phyloP scores from a whole-genome alignment of 2,888 invertebrate species.

The Chloromyia formosa region DNA sequence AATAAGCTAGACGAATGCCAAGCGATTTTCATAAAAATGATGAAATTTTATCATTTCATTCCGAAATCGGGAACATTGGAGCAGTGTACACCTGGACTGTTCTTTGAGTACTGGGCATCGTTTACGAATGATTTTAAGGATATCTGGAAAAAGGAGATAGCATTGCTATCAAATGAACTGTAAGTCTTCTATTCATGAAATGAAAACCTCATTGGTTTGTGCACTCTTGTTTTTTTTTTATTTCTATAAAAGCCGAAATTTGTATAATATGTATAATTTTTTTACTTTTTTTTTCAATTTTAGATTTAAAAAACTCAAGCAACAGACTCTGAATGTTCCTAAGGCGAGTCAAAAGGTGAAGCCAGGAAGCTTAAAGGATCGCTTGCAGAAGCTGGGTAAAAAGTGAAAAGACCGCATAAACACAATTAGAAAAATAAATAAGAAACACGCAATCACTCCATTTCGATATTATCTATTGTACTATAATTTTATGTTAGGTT shows the following conservation, averaged over 20 bases:
- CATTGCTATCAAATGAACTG: constrained; percentile 84
- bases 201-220: too few relatives aligned
- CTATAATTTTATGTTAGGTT: not conserved
- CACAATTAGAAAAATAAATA: not conserved
- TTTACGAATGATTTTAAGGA: constrained; percentile 95
- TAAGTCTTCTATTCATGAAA: constrained; percentile 62
- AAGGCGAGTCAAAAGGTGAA: constrained; percentile 58
- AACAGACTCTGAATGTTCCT: constrained; percentile 55
- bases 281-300: constrained; percentile 27
- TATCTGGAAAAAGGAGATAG: constrained; percentile 92
- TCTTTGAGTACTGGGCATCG: constrained; percentile 87
- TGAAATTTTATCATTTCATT: constrained; percentile 87
- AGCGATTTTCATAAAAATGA: constrained; percentile 77
- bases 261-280: not conserved
- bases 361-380: constrained; percentile 61
- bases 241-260: not conserved
- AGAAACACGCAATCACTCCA: not conserved
- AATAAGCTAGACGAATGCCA: constrained; percentile 84
- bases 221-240: not conserved
- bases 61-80: constrained; percentile 78
- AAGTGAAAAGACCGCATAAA: constrained; percentile 51
- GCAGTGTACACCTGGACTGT: constrained; percentile 84
- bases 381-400: constrained; percentile 59
- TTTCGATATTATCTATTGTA: not conserved
- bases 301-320: constrained; percentile 61